A percentile compares a stretch with the other conserved stretches of the same genome.
Evolutionary conservation across 1,140 invertebrate species (phyloP).

Genomic region (Cepaea nemoralis): DNA sequence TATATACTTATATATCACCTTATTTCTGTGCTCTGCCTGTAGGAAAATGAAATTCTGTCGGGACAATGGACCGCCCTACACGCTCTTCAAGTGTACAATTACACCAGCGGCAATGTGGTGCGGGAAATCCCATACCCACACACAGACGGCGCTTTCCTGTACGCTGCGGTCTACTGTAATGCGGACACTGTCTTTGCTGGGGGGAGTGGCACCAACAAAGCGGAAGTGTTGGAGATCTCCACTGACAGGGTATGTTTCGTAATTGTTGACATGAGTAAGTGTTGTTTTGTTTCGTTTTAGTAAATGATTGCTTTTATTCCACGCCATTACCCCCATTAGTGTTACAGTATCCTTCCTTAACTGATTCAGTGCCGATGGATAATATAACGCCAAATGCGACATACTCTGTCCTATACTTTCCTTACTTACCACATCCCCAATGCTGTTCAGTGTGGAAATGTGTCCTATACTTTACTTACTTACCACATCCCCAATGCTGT

Average conservation of each 20-base stretch:
- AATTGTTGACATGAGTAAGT: background rate
- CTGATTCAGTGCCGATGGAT: too few species aligned
- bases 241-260: conserved; percentile 56
- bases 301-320: too few species aligned
- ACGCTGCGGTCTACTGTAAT: conserved; percentile 66
- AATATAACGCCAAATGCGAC: too few species aligned
- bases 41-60: conserved; percentile 63
- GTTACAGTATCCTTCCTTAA: too few species aligned
- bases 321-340: too few species aligned
- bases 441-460: too few species aligned
- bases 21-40: background rate
- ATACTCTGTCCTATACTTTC: too few species aligned
- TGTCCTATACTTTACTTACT: too few species aligned
- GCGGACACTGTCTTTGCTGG: conserved; percentile 65
- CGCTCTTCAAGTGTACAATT: conserved; percentile 66
- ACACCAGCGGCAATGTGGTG: conserved; percentile 51
- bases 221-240: conserved; percentile 59
- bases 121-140: conserved; percentile 45
- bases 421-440: too few species aligned
- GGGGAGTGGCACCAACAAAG: conserved; percentile 68
- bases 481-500: too few species aligned
- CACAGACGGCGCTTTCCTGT: conserved; percentile 62
- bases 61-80: conserved; percentile 62
- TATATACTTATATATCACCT: too few species aligned
- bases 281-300: background rate